Evolutionary conservation across 2,888 invertebrate genomes (phyloP).

Genomic region (Myathropa florea): DNA sequence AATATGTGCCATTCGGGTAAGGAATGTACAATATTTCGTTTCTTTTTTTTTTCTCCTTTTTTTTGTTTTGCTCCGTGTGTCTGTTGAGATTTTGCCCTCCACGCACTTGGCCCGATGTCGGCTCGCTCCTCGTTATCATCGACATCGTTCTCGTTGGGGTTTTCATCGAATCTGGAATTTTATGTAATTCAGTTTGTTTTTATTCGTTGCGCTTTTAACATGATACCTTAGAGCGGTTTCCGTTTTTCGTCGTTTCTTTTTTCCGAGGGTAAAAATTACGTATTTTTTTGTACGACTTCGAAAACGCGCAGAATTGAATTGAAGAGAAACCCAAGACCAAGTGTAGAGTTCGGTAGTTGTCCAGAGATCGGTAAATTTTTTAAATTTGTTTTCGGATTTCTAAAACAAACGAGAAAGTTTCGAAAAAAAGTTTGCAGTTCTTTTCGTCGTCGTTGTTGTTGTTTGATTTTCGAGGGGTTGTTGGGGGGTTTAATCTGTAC

Average conservation of each 20-base stretch:
- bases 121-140: background rate
- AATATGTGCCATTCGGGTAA: background rate
- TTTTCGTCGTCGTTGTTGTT: background rate
- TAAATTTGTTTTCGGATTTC: background rate
- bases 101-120: conserved; percentile 46
- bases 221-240: conserved; percentile 67
- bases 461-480: too few relatives aligned
- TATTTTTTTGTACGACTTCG: conserved; percentile 5
- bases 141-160: conserved; percentile 36
- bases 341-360: background rate
- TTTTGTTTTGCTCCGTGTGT: background rate
- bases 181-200: conserved; percentile 73
- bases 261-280: conserved; percentile 4
- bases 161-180: conserved; percentile 62
- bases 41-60: conserved; percentile 21
- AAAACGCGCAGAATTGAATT: background rate
- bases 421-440: background rate
- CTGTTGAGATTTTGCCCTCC: conserved; percentile 17
- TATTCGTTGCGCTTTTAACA: conserved; percentile 73
- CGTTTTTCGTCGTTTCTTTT: conserved; percentile 21
- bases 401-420: background rate
- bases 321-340: background rate
- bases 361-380: conserved; percentile 5
- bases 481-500: background rate
- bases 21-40: conserved; percentile 35